Evolutionary conservation across 2,113 vertebrate species (phyloP), one percentile per base, ranked within the genome.

Genomic region (Pionites leucogaster): DNA sequence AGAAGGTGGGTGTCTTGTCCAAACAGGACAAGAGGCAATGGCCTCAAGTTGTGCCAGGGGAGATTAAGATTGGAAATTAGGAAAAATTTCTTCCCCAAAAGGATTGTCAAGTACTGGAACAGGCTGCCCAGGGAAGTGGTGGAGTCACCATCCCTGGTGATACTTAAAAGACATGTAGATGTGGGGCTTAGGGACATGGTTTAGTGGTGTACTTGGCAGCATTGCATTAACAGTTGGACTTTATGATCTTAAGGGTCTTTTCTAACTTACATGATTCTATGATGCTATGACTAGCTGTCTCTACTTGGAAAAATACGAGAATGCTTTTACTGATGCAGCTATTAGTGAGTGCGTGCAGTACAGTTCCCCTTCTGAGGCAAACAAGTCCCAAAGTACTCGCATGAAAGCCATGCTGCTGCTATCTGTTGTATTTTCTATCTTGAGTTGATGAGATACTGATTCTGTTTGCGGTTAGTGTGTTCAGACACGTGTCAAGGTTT

Each of bases 401-500:
- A 77, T 18, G 33, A 22, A 85, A 82, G 44, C 68, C 19, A 7
- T n/a, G 42, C 46, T 88, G 35, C 49, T 90, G 13, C 33, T 90
- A 27, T 52, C 75, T 79, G n/a, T 72, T 86, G 31, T 85, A 3
- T 72, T 92, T 94, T 91, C 62, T 80, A 6, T 67, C 68, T 57
- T 46, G 33, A 64, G 25, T 35, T 80, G 92, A 46, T 90, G 82
- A 37, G 22, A 86, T 35, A 50, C n/a, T 64, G 37, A 25, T 86
- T 90, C 35, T 94, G 19, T 74, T 94, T 96, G 95, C n/a, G 95
- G 80, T 97, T 96, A 76, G 5, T 78, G 29, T 68, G 52, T 79
- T 95, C 44, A 93, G 57, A 46, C 90, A 88, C 11, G 13, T 94
- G 80, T 72, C 60, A 69, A 93, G 55, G 57, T 93, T 82, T 90